Evolutionary conservation across 2,797 vertebrate genomes (phyloP), one percentile per base, ranked within the genome.

Genomic region (Arnoldichthys spilopterus): DNA sequence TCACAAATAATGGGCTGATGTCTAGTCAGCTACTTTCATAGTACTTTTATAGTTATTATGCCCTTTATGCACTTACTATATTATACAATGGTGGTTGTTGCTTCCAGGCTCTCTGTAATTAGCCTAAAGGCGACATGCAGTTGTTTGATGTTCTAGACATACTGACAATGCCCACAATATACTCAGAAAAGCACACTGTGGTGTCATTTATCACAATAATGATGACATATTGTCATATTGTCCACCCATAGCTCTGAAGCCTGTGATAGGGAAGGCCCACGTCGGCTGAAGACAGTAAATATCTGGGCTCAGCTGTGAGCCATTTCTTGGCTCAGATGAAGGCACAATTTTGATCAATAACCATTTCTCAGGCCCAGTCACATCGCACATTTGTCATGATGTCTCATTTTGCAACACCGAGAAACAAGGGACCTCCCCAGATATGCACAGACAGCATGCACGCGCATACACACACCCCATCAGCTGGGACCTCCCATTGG

Each of bases 281-380:
- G 76, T 63, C 18, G 0, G 8, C 16, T 34, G 63, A 34, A 53
- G 12, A 63, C 30, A 69, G 61, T 64, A 80, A 84, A 54, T 2
- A 15, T 24, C 43, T 7, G 68, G 64, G 34, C 83, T 80, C 77
- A 77, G 80, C 77, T 77, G 80, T 30, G 37, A 62, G 67, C 64
- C 26, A n/a, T 79, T 72, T 77, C 76, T 53, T 72, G 51, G 59
- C 4, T 68, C 30, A 68, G 51, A 49, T 26, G 30, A 58, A 18
- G 6, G 64, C 18, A 3, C 43, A 26, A 77, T 68, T 63, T 62
- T 75, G 77, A 82, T 85, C 83, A 58, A 82, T 80, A 75, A 61
- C 74, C 53, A 47, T 74, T 77, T 80, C 59, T 75, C 49, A 26
- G 49, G 9, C 49, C 15, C 18, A 32, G 61, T 47, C 71, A 49